Percentiles rank a stretch among this genome's conserved stretches.
phyloP scores from a whole-genome alignment of 2,113 vertebrate genomes.

The Nycticebus coucang region DNA sequence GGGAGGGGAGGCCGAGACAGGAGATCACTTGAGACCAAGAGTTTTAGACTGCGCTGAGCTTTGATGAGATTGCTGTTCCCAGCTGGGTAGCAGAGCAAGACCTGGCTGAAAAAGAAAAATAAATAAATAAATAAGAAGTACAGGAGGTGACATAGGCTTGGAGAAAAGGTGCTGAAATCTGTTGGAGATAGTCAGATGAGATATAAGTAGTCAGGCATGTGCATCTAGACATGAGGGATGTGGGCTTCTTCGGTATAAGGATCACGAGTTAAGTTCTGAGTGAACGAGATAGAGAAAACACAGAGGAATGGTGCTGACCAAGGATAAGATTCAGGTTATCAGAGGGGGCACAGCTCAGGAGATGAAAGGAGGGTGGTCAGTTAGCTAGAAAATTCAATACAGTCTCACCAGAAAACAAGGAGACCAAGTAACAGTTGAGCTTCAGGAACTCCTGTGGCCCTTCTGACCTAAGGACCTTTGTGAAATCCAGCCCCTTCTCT shows the following conservation, averaged over 20 bases:
- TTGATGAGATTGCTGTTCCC: too few relatives aligned
- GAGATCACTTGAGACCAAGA: too few relatives aligned
- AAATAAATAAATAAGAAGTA: background rate
- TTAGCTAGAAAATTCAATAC: background rate
- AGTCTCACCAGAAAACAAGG: background rate
- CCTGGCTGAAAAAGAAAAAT: too few relatives aligned
- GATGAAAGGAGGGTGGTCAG: too few relatives aligned
- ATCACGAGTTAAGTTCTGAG: background rate
- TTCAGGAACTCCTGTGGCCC: background rate
- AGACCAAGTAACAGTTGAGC: background rate
- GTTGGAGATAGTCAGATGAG: background rate
- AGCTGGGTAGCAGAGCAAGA: too few relatives aligned
- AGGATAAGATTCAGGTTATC: background rate
- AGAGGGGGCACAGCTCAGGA: background rate
- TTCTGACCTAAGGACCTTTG: background rate
- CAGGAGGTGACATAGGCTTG: background rate
- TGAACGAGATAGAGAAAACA: background rate
- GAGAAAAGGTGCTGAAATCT: background rate
- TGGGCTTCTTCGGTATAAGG: background rate
- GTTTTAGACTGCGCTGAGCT: too few relatives aligned
- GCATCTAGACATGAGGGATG: background rate
- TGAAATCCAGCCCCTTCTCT: background rate
- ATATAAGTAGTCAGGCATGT: background rate
- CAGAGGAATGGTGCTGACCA: background rate
- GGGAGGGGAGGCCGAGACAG: too few relatives aligned